These are phyloP conservation scores for Andricus grossulariae DNA, from an alignment of 1,140 invertebrate genomes.

Conservation along the genomic window DNA sequence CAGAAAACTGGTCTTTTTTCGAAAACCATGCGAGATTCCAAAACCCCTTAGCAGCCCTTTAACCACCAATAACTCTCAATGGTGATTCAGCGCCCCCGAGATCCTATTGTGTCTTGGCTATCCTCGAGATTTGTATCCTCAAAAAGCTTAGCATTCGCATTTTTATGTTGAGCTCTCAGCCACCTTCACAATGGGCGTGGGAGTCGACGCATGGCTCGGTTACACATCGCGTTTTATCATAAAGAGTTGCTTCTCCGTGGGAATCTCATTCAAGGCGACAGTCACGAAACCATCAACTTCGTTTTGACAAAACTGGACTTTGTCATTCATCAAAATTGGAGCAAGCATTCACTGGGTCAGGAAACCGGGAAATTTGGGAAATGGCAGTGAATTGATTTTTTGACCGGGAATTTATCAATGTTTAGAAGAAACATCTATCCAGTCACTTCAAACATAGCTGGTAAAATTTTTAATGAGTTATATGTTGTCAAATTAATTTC, in stretches of 20 bases:
- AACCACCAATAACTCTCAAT: conserved; percentile 61
- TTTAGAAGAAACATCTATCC: too few species aligned
- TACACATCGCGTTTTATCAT: conserved; percentile 58
- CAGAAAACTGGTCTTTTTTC: conserved; percentile 59
- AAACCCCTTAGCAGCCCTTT: conserved; percentile 62
- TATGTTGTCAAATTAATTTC: too few species aligned
- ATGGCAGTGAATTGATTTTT: too few species aligned
- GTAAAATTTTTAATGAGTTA: too few species aligned
- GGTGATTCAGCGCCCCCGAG: conserved; percentile 41
- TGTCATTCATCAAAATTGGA: conserved; percentile 39
- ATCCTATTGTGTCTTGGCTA: conserved; percentile 47
- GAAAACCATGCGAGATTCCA: conserved; percentile 51
- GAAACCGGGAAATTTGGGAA: too few species aligned
- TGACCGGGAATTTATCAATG: too few species aligned
- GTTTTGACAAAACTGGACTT: conserved; percentile 32
- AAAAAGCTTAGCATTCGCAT: conserved; percentile 63
- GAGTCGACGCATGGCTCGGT: conserved; percentile 67
- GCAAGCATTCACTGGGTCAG: neutral
- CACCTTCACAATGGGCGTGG: conserved; percentile 71
- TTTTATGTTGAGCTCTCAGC: conserved; percentile 67
- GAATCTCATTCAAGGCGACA: conserved; percentile 26
- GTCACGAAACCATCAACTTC: conserved; percentile 17
- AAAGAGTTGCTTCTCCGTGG: conserved; percentile 62
- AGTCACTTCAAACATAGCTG: too few species aligned
- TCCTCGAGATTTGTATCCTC: conserved; percentile 58